phyloP scores from a whole-genome alignment of 2,888 invertebrate species.

The Thelaira solivaga region DNA sequence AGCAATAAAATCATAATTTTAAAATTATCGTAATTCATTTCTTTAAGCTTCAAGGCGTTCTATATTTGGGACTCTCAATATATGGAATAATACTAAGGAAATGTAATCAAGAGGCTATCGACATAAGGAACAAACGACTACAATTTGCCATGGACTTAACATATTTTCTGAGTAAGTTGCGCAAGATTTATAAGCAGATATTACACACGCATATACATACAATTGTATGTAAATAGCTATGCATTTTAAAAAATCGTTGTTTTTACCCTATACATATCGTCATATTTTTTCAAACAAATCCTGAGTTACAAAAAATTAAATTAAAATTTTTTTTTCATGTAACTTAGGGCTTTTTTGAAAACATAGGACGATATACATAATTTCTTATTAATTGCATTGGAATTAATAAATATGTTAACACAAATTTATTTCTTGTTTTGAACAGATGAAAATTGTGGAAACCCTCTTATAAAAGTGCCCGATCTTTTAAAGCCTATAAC shows the following conservation, averaged over 20 bases:
- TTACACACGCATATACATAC: neutral
- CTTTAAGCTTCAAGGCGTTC: conserved; percentile 70
- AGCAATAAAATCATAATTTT: too few relatives aligned
- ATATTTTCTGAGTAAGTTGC: conserved; percentile 70
- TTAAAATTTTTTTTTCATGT: too few relatives aligned
- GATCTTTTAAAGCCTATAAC: neutral
- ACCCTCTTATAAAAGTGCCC: conserved; percentile 52
- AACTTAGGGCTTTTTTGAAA: too few relatives aligned
- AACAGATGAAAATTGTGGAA: conserved; percentile 68
- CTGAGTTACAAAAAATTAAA: too few relatives aligned
- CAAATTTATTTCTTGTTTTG: neutral
- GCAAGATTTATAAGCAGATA: neutral
- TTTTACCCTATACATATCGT: too few relatives aligned
- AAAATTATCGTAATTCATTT: too few relatives aligned
- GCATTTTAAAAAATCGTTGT: too few relatives aligned
- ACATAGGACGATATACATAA: too few relatives aligned
- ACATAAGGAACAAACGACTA: conserved; percentile 67
- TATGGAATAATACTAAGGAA: conserved; percentile 70
- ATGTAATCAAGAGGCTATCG: conserved; percentile 65
- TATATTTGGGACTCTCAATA: conserved; percentile 70
- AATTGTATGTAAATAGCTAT: neutral
- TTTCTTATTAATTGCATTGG: too few relatives aligned
- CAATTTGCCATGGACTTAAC: conserved; percentile 71
- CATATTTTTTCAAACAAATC: too few relatives aligned
- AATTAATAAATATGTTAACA: too few relatives aligned